Conservation (phyloP, 1,140 invertebrate genomes). For the Aphelenchoides fujianensis region DNA sequence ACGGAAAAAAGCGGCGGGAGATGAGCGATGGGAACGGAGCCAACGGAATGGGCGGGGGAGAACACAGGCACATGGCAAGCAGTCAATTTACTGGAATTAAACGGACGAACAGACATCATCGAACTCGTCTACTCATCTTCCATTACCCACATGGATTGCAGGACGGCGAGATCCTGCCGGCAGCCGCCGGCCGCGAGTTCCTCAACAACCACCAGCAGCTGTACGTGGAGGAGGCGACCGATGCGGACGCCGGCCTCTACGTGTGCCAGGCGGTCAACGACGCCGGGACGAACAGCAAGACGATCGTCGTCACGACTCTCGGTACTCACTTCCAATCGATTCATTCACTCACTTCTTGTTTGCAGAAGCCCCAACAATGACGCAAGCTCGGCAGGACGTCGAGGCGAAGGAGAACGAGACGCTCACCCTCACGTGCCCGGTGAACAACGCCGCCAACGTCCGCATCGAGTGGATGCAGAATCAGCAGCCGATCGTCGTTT, state of each 20-base stretch:
- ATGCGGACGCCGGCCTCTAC: slow-evolving; percentile 76
- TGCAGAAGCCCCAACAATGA: slow-evolving; percentile 51
- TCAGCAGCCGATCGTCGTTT: slow-evolving; percentile 43
- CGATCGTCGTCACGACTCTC: slow-evolving; percentile 67
- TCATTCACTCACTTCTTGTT: no score
- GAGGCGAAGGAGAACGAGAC: slow-evolving; percentile 50
- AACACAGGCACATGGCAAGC: no score
- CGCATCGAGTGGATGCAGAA: slow-evolving; percentile 48
- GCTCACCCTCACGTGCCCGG: slow-evolving; percentile 49
- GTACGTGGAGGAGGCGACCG: slow-evolving; percentile 73
- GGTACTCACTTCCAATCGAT: no score
- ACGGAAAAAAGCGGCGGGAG: no score
- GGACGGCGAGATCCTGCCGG: slow-evolving; percentile 12
- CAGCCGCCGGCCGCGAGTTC: slow-evolving; percentile 16
- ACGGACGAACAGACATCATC: no score
- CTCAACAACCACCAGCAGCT: slow-evolving; percentile 69
- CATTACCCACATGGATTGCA: no score
- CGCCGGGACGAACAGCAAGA: slow-evolving; percentile 71
- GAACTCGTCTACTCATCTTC: no score
- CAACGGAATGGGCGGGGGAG: no score
- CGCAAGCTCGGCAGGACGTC: neutral
- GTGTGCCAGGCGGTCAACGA: slow-evolving; percentile 74
- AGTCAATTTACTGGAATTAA: no score
- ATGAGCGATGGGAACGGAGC: no score
- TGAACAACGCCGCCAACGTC: slow-evolving; percentile 36